A percentile compares a stretch with the other conserved stretches of the same genome.
Evolutionary conservation across 2,888 invertebrate genomes (phyloP).

Genomic region (Quadriops clusia): DNA sequence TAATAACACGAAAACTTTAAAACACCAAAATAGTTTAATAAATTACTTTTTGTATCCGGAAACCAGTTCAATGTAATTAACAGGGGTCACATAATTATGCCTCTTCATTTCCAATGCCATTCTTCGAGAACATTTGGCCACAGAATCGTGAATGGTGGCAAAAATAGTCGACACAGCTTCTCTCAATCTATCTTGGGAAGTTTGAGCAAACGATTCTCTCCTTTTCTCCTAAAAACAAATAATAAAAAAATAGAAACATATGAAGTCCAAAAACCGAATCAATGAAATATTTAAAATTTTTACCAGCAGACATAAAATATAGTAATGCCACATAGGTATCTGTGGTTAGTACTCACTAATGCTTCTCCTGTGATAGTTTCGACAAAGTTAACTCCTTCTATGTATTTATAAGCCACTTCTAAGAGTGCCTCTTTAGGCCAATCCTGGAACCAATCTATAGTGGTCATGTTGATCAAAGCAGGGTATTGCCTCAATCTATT

Average conservation of each 20-base stretch:
- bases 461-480: conserved; percentile 74
- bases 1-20: no score
- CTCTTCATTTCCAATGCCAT: conserved; percentile 72
- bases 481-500: conserved; percentile 80
- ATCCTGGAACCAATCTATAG: conserved; percentile 82
- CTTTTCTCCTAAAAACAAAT: conserved; percentile 24
- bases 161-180: conserved; percentile 61
- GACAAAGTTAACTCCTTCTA: conserved; percentile 58
- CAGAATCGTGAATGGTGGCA: conserved; percentile 72
- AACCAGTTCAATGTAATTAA: conserved; percentile 77
- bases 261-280: conserved; percentile 1
- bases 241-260: conserved; percentile 1
- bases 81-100: conserved; percentile 80
- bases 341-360: conserved; percentile 31
- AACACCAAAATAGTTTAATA: neutral
- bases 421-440: conserved; percentile 82
- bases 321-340: no score
- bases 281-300: conserved; percentile 1
- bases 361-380: conserved; percentile 54
- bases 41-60: conserved; percentile 67
- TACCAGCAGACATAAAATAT: no score
- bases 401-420: conserved; percentile 79
- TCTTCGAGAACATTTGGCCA: conserved; percentile 54
- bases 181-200: conserved; percentile 47
- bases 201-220: conserved; percentile 28